These are phyloP conservation scores for Tridacna gigas DNA, from an alignment of 2,888 invertebrate genomes.

Conservation along the genomic window DNA sequence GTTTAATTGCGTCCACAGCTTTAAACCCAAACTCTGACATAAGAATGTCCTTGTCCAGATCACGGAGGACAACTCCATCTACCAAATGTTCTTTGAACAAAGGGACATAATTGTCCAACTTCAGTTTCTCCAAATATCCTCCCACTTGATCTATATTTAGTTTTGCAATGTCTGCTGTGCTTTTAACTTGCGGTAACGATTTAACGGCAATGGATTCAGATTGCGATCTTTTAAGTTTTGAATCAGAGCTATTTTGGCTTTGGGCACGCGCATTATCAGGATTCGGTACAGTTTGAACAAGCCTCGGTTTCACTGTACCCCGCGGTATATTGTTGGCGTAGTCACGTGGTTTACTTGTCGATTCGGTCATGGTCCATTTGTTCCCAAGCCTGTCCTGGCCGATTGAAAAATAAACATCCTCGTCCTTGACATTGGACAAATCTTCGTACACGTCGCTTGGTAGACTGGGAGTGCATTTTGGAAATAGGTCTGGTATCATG, in stretches of 20 bases:
- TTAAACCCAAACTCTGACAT: constrained; percentile 23
- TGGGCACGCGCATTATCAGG: not conserved
- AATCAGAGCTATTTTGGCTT: not conserved
- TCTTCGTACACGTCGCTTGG: not conserved
- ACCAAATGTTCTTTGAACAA: constrained; percentile 14
- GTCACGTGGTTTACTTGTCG: not conserved
- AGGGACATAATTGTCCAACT: not conserved
- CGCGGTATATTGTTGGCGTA: constrained; percentile 20
- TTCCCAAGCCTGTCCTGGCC: not conserved
- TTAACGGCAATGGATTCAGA: not conserved
- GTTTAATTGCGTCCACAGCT: constrained; percentile 10
- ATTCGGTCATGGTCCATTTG: not conserved
- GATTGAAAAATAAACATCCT: not conserved
- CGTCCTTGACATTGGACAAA: not conserved
- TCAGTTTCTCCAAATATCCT: constrained; percentile 4
- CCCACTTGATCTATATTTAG: constrained; percentile 12
- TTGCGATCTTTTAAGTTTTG: not conserved
- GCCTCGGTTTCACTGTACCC: not conserved
- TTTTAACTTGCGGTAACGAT: not conserved
- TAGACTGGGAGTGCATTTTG: not conserved
- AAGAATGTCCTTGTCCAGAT: constrained; percentile 1
- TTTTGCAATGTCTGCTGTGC: not conserved
- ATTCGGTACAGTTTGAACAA: not conserved
- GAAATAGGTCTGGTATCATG: constrained; percentile 3
- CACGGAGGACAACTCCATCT: constrained; percentile 6